These are phyloP conservation scores for Passer montanus DNA, from an alignment of 2,113 vertebrate species.

Conservation along the genomic window DNA sequence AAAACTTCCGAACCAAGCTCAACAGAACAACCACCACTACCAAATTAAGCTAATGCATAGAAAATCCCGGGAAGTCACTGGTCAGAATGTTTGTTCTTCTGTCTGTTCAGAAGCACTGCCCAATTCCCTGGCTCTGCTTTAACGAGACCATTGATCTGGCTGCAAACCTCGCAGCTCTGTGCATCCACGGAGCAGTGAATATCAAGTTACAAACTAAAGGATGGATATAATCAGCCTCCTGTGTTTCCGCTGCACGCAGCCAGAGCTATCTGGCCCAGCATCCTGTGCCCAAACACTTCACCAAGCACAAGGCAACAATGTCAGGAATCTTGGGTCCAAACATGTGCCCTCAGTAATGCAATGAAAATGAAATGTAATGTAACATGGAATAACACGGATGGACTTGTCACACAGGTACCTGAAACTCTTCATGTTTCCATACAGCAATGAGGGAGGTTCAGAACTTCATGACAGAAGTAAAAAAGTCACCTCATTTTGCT, in stretches of 20 bases:
- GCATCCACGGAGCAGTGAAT: background rate
- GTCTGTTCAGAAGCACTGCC: background rate
- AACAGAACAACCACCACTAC: background rate
- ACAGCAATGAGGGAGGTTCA: background rate
- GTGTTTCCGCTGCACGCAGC: background rate
- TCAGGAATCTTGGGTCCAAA: background rate
- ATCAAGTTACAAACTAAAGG: constrained; percentile 7
- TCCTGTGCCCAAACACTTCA: background rate
- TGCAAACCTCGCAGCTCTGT: background rate
- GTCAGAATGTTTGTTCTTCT: background rate
- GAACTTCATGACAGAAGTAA: background rate
- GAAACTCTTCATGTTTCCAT: background rate
- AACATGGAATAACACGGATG: background rate
- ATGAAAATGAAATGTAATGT: background rate
- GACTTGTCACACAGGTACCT: background rate
- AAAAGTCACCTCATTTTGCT: background rate
- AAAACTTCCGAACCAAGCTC: background rate
- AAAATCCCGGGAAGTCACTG: background rate
- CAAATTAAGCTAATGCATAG: background rate
- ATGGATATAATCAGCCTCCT: background rate
- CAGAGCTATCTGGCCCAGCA: background rate
- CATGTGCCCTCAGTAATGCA: background rate
- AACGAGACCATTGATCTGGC: background rate
- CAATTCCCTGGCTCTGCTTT: background rate
- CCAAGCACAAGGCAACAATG: background rate